Evolutionary conservation across 2,888 invertebrate species (phyloP).

Genomic region (Nysson spinosus): DNA sequence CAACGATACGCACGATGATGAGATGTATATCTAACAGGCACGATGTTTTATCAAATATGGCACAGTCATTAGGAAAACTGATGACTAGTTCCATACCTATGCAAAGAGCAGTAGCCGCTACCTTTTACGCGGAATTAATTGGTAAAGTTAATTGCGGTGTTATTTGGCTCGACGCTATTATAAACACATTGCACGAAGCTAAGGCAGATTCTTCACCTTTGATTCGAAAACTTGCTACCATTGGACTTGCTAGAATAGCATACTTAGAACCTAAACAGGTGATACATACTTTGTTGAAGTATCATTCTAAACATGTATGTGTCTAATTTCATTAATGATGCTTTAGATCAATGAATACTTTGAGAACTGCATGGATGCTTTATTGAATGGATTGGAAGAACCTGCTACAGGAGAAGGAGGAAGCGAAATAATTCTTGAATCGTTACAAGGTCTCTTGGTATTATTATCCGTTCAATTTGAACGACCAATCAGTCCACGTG

Average conservation of each 20-base stretch:
- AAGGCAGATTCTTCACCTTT: constrained; percentile 70
- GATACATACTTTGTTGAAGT: no score
- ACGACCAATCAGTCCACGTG: constrained; percentile 66
- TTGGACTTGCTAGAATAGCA: constrained; percentile 68
- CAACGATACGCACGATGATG: constrained; percentile 62
- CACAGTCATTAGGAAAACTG: constrained; percentile 62
- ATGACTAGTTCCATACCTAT: constrained; percentile 64
- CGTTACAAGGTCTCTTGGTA: constrained; percentile 67
- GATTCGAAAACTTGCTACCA: constrained; percentile 69
- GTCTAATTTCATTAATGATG: neutral
- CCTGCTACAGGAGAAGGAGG: constrained; percentile 65
- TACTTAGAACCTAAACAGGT: constrained; percentile 66
- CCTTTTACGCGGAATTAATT: constrained; percentile 68
- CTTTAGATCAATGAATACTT: constrained; percentile 68
- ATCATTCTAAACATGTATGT: no score
- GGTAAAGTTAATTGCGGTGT: constrained; percentile 63
- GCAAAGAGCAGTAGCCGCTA: constrained; percentile 67
- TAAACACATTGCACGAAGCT: constrained; percentile 68
- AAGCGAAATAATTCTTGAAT: constrained; percentile 69
- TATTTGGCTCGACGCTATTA: constrained; percentile 70
- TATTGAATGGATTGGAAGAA: constrained; percentile 71
- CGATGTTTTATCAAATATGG: constrained; percentile 56
- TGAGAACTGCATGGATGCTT: constrained; percentile 66
- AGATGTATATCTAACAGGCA: constrained; percentile 58
- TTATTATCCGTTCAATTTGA: constrained; percentile 63